These are phyloP conservation scores for Lophochroa leadbeateri DNA, from an alignment of 2,113 vertebrate species.

Conservation along the genomic window DNA sequence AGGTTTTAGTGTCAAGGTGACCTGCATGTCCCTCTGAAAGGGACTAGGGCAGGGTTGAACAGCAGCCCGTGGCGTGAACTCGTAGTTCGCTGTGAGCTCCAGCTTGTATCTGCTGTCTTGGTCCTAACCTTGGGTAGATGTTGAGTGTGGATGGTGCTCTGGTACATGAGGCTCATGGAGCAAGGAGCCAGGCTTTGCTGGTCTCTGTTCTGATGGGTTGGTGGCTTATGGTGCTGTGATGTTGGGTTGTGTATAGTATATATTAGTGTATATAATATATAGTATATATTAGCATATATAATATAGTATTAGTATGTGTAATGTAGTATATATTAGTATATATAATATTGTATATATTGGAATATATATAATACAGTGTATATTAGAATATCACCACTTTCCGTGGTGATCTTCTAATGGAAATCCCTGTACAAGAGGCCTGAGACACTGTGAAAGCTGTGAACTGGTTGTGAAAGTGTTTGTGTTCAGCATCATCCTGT, in stretches of 20 bases:
- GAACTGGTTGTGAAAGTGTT: not conserved
- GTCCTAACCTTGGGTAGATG: not conserved
- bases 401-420: not conserved
- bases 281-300: not conserved
- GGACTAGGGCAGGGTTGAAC: not conserved
- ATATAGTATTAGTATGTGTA: not conserved
- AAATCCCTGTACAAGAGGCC: not conserved
- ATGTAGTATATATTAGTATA: not conserved
- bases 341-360: not conserved
- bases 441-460: not conserved
- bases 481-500: not conserved
- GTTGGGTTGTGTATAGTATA: not conserved
- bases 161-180: not conserved
- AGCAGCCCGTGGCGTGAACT: rapidly evolving
- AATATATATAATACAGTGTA: not conserved
- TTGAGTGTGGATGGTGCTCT: not conserved
- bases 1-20: not conserved
- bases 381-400: not conserved
- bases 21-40: rapidly evolving
- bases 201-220: not conserved
- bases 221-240: not conserved
- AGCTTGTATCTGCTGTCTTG: not conserved
- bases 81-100: not conserved
- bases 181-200: not conserved
- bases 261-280: not conserved